Evolutionary conservation across 2,113 vertebrate genomes (phyloP).

Genomic region (Misgurnus anguillicaudatus): DNA sequence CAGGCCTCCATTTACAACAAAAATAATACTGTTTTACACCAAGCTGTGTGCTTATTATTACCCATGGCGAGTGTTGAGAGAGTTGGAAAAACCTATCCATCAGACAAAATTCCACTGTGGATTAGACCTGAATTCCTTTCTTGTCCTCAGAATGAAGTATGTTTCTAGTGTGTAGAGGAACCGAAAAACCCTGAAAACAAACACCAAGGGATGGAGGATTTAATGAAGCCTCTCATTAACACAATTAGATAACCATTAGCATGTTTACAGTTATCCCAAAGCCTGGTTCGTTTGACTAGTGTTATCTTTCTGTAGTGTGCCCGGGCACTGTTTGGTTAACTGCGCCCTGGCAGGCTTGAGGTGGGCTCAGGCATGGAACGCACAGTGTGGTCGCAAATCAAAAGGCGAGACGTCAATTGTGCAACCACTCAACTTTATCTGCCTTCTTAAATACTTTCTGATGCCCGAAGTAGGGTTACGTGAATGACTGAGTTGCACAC

Average conservation of each 20-base stretch:
- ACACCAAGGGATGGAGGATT: background rate
- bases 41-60: constrained; percentile 46
- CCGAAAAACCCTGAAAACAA: constrained; percentile 29
- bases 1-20: constrained; percentile 30
- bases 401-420: too few relatives aligned
- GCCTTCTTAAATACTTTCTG: too few relatives aligned
- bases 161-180: constrained; percentile 51
- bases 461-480: too few relatives aligned
- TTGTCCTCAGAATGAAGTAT: constrained; percentile 35
- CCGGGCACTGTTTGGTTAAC: too few relatives aligned
- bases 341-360: too few relatives aligned
- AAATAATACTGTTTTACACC: constrained; percentile 46
- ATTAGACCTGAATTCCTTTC: constrained; percentile 70
- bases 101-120: constrained; percentile 69
- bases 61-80: constrained; percentile 32
- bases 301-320: too few relatives aligned
- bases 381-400: too few relatives aligned
- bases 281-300: too few relatives aligned
- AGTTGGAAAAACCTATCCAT: constrained; percentile 46
- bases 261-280: background rate
- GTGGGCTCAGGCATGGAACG: too few relatives aligned
- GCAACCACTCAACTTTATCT: too few relatives aligned
- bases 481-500: too few relatives aligned
- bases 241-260: background rate
- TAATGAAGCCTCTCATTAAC: background rate